phyloP scores from a whole-genome alignment of 2,888 invertebrate genomes.

The Operophtera brumata region DNA sequence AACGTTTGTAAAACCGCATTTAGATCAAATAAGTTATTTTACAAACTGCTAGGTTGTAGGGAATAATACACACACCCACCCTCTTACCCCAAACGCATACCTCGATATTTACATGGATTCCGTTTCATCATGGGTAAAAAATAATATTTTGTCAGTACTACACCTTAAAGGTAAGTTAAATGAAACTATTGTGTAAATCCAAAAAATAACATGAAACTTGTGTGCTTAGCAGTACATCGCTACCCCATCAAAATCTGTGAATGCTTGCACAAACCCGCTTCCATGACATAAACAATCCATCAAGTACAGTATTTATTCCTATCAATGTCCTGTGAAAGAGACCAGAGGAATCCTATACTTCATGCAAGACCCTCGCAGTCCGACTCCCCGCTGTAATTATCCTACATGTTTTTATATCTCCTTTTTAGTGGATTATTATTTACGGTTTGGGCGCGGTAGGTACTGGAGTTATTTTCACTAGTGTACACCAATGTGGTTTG shows the following conservation, averaged over 20 bases:
- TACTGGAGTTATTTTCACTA: conserved; percentile 33
- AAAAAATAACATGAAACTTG: conserved; percentile 31
- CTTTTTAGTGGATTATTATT: conserved; percentile 78
- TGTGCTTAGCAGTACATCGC: conserved; percentile 55
- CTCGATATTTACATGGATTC: too few species aligned
- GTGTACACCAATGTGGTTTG: conserved; percentile 32
- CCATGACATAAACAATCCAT: conserved; percentile 77
- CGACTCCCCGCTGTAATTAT: conserved; percentile 75
- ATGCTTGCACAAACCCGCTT: conserved; percentile 81
- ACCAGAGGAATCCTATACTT: conserved; percentile 55
- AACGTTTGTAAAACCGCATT: too few species aligned
- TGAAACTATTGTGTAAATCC: too few species aligned
- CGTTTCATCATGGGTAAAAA: too few species aligned
- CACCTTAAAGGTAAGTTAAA: too few species aligned
- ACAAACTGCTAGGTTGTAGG: too few species aligned
- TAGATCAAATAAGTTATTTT: too few species aligned
- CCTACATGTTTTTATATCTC: conserved; percentile 77
- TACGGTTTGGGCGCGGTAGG: conserved; percentile 57
- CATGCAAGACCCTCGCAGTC: conserved; percentile 62
- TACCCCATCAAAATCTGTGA: conserved; percentile 80
- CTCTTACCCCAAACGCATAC: too few species aligned
- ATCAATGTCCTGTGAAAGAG: conserved; percentile 37
- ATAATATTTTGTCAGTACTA: too few species aligned
- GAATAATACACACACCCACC: too few species aligned
- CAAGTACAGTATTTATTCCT: conserved; percentile 65